Conservation (phyloP, 1,140 invertebrate genomes). For the Drosophila lacteicornis region DNA sequence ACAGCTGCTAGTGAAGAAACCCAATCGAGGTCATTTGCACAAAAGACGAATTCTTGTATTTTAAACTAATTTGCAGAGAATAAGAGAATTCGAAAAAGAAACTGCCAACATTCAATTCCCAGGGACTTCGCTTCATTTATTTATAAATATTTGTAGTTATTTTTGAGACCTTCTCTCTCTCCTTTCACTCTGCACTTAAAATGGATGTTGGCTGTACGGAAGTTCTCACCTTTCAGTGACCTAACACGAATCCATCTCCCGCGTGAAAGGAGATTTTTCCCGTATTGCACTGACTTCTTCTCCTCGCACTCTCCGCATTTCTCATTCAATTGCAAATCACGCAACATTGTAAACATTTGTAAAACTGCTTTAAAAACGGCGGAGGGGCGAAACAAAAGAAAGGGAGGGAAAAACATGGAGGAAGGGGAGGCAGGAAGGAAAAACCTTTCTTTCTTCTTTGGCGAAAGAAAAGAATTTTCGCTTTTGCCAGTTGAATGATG, state of each 20-base stretch:
- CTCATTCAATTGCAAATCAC: slow-evolving; percentile 82
- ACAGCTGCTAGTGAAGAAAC: neutral
- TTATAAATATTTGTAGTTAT: slow-evolving; percentile 34
- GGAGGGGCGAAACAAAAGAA: slow-evolving; percentile 1
- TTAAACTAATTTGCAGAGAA: slow-evolving; percentile 12
- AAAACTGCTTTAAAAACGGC: slow-evolving; percentile 74
- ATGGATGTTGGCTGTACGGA: slow-evolving; percentile 12
- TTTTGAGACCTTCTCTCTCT: neutral
- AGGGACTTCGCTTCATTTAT: slow-evolving; percentile 19
- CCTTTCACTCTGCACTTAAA: neutral
- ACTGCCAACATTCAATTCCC: neutral
- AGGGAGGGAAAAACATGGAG: neutral
- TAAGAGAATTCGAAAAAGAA: neutral
- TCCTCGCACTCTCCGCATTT: neutral
- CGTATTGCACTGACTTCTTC: slow-evolving; percentile 29
- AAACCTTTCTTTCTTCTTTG: slow-evolving; percentile 19
- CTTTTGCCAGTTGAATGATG: slow-evolving; percentile 77
- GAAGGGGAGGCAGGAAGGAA: neutral
- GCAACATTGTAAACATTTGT: slow-evolving; percentile 83
- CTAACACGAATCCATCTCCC: slow-evolving; percentile 46
- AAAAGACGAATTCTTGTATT: slow-evolving; percentile 10
- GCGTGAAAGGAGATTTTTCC: neutral
- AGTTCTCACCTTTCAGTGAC: slow-evolving; percentile 44
- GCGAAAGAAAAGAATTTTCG: slow-evolving; percentile 39
- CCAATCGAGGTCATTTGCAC: slow-evolving; percentile 12